Base-by-base conservation (phyloP, 1,140 invertebrate species). In the Spodoptera frugiperda region DNA sequence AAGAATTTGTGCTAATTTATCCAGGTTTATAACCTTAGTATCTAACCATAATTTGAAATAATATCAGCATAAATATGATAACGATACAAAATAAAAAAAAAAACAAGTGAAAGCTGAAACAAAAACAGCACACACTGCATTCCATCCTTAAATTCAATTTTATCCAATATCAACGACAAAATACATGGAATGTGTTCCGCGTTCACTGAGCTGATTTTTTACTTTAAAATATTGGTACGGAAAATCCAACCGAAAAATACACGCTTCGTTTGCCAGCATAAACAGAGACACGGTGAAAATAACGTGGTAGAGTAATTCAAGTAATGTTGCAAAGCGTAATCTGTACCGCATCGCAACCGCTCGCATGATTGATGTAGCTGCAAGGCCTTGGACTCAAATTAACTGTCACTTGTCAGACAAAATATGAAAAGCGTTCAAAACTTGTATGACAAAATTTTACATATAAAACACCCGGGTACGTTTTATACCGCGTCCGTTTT, bases 401-500 rank as follows among this genome's bases (percentile, higher is more conserved):
- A 78, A 78, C 61, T 78, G 77, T 78, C 77, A 71, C 67, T 61
- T 71, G 65, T 63, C 55, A 78, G 9, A 72, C 54, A 65, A 78
- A 78, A 78, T 63, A 61, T 73, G 46, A 61, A 73, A 73, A 73
- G 55, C 39, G 51, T 73, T 73, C 55, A 73, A 59, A 73, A 73
- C 55, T 73, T 72, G 53, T 55, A 14, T 72, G 68, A 57, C 33
- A 72, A 46, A 72, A 72, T 44, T 72, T 72, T 57, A 44, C 25
- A 71, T 4, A 55, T 11, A 54, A 71, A 71, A 71, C 53, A 11
- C 19, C 19, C 15, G 30, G 68, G 68, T 71, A 4, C 53, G 46
- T 72, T 72, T 72, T 57, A 25, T 57, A 46, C 51, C 33, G 12
- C 15, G 30, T 44, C 15, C n/a, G 53, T 8, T 72, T 57, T 72